Conservation (phyloP, 2,797 vertebrate genomes). For the Ficedula albicollis region DNA sequence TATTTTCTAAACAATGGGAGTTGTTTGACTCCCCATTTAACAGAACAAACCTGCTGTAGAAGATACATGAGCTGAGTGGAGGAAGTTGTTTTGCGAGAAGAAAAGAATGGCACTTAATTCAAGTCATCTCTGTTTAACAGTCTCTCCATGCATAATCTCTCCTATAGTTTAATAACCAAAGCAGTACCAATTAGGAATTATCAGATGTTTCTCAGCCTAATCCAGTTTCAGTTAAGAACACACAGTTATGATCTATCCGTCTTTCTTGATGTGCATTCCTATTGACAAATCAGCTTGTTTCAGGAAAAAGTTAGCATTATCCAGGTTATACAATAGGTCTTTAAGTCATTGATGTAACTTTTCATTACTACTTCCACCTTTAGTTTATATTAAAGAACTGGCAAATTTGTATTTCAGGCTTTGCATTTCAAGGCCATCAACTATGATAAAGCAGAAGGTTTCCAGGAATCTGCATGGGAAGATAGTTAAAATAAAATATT, state of each 20-base stretch:
- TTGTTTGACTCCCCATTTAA: not conserved
- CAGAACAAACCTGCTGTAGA: not conserved
- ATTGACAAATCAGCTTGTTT: not conserved
- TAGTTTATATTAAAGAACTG: not conserved
- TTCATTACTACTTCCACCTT: not conserved
- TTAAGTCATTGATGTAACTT: not conserved
- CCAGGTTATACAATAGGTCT: not conserved
- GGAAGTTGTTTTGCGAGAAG: not conserved
- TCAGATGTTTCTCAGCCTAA: not conserved
- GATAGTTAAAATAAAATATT: not conserved
- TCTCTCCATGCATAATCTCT: not conserved
- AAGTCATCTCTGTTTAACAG: not conserved
- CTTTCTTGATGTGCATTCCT: not conserved
- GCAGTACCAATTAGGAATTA: not conserved
- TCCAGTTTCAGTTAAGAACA: not conserved
- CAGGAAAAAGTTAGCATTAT: not conserved
- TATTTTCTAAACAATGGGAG: not conserved
- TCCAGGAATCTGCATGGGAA: not conserved
- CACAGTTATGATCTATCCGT: not conserved
- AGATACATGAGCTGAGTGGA: not conserved
- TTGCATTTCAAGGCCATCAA: not conserved
- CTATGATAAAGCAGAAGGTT: not conserved
- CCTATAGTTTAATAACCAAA: not conserved
- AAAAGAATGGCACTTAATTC: not conserved
- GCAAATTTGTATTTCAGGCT: not conserved